Percentiles rank a stretch among this genome's conserved stretches.
Evolutionary conservation across 2,888 invertebrate species (phyloP).

Genomic region (Alentia gelatinosa): DNA sequence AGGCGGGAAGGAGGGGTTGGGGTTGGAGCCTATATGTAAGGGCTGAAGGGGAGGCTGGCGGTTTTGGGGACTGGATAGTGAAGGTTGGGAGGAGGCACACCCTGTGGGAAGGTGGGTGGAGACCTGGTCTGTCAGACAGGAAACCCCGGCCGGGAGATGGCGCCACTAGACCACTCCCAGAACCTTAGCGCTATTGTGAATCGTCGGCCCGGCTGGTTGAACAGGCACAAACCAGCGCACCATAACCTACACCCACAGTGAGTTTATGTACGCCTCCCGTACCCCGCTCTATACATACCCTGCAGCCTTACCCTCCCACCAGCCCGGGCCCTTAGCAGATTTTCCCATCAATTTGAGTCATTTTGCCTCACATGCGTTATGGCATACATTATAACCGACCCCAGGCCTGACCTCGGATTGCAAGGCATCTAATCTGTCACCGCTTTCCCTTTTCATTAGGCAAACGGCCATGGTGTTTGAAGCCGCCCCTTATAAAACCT

Average conservation of each 20-base stretch:
- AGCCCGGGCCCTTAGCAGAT: neutral
- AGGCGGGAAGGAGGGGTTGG: neutral
- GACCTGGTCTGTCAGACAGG: neutral
- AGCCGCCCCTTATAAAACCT: neutral
- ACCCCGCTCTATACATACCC: neutral
- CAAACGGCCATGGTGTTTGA: slow-evolving; percentile 27
- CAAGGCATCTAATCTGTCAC: slow-evolving; percentile 32
- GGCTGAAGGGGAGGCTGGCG: neutral
- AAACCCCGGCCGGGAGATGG: neutral
- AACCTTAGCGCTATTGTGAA: neutral
- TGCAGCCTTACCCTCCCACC: neutral
- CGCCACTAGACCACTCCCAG: slow-evolving; percentile 11
- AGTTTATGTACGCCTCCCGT: neutral
- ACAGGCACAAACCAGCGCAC: slow-evolving; percentile 15
- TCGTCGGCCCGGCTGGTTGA: neutral
- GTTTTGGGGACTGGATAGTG: neutral
- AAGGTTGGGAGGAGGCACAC: neutral
- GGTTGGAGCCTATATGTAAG: neutral
- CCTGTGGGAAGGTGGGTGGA: neutral
- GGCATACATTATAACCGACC: slow-evolving; percentile 45
- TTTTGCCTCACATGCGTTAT: slow-evolving; percentile 25
- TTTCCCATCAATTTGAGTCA: slow-evolving; percentile 38
- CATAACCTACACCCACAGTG: neutral
- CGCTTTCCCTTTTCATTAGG: slow-evolving; percentile 12
- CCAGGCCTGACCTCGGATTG: neutral